These are phyloP conservation scores for Eulacestoma nigropectus DNA, from an alignment of 2,113 vertebrate genomes.

Conservation along the genomic window DNA sequence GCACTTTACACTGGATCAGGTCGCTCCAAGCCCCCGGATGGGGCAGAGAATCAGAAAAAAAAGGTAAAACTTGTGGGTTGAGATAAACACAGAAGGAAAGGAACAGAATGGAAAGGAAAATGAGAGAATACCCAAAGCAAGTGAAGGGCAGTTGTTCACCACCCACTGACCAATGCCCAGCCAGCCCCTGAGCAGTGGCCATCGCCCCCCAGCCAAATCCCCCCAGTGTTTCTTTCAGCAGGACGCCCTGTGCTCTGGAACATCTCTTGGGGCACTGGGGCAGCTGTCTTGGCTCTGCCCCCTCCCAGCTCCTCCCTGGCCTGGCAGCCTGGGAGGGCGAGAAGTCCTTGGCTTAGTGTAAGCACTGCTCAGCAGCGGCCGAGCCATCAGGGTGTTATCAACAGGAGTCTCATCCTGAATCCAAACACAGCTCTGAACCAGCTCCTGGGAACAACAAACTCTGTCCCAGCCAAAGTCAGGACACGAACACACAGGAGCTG, in stretches of 20 bases:
- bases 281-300: not conserved
- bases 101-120: no score
- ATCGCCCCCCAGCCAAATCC: not conserved
- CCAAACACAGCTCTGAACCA: not conserved
- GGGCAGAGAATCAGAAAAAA: not conserved
- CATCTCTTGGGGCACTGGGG: not conserved
- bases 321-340: not conserved
- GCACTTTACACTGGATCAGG: not conserved
- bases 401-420: not conserved
- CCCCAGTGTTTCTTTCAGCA: not conserved
- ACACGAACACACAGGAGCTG: not conserved
- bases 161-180: not conserved
- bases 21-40: not conserved
- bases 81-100: not conserved
- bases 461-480: not conserved
- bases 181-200: not conserved
- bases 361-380: not conserved
- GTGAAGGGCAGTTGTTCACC: not conserved
- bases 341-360: not conserved
- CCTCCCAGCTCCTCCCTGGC: not conserved
- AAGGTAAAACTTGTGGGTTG: not conserved
- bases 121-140: not conserved
- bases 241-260: rapidly evolving
- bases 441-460: not conserved
- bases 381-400: not conserved